Percentiles rank a stretch among this genome's conserved stretches.
phyloP scores from a whole-genome alignment of 2,888 invertebrate species.

The Drosophila affinis region DNA sequence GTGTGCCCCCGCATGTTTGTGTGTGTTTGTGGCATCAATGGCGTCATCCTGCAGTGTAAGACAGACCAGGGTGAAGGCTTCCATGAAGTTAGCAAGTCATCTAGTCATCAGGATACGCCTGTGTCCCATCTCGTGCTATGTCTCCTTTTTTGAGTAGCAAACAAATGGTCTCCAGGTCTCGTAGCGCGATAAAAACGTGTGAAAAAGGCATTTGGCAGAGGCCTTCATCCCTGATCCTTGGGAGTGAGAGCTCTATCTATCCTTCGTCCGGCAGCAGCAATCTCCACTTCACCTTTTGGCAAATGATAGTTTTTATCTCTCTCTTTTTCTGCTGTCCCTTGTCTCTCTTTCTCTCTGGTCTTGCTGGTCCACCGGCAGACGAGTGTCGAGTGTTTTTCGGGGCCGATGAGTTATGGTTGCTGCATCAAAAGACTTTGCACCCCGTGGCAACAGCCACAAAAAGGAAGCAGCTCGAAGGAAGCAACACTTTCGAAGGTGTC shows the following conservation, averaged over 20 bases:
- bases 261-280: slow-evolving; percentile 35
- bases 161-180: slow-evolving; percentile 64
- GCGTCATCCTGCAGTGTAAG: slow-evolving; percentile 55
- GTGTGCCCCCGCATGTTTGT: not conserved
- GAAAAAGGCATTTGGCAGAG: slow-evolving; percentile 74
- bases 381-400: slow-evolving; percentile 66
- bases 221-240: slow-evolving; percentile 21
- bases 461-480: slow-evolving; percentile 23
- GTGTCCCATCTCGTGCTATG: slow-evolving; percentile 33
- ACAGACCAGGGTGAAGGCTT: slow-evolving; percentile 6
- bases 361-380: not conserved
- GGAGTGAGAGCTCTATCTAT: slow-evolving; percentile 20
- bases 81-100: slow-evolving; percentile 52
- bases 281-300: slow-evolving; percentile 72
- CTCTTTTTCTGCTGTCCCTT: slow-evolving; percentile 4
- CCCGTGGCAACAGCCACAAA: slow-evolving; percentile 30
- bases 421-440: slow-evolving; percentile 72
- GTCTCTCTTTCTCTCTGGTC: not conserved
- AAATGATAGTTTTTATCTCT: slow-evolving; percentile 79
- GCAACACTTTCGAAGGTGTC: slow-evolving; percentile 35
- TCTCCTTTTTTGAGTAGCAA: slow-evolving; percentile 51
- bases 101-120: slow-evolving; percentile 59
- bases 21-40: slow-evolving; percentile 66
- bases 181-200: slow-evolving; percentile 72
- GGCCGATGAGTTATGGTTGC: slow-evolving; percentile 73